Conservation (phyloP, 2,113 vertebrate genomes). For the Triplophysa tibetana region DNA sequence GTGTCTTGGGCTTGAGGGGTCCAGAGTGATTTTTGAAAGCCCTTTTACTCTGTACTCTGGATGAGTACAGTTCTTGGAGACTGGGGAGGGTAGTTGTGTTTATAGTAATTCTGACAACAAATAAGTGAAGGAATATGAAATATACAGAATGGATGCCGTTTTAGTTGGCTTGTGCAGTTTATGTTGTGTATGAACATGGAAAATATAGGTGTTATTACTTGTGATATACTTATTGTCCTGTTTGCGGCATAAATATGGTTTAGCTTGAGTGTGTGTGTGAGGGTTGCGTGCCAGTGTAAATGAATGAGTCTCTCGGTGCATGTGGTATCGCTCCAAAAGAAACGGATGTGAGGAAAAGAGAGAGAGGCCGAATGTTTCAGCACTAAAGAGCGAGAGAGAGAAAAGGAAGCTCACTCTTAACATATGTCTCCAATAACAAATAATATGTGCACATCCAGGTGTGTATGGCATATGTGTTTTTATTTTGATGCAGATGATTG, state of each 20-base stretch:
- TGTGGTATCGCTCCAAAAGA: conserved; percentile 55
- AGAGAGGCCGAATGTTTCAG: conserved; percentile 14
- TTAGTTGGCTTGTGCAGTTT: too few relatives aligned
- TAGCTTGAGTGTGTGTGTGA: conserved; percentile 25
- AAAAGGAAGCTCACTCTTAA: conserved; percentile 8
- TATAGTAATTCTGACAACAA: background rate
- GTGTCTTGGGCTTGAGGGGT: too few relatives aligned
- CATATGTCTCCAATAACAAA: conserved; percentile 24
- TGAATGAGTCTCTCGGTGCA: conserved; percentile 51
- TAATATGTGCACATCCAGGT: conserved; percentile 16
- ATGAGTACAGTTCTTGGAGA: too few relatives aligned
- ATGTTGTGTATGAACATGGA: background rate
- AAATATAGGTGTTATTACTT: too few relatives aligned
- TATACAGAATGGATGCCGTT: too few relatives aligned
- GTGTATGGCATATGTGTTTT: background rate
- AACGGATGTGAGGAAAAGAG: conserved; percentile 51
- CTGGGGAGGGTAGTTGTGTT: too few relatives aligned
- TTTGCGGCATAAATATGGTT: background rate
- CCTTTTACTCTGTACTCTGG: too few relatives aligned
- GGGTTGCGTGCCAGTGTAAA: conserved; percentile 41
- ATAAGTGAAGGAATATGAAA: too few relatives aligned
- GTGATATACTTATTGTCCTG: background rate
- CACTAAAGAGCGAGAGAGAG: background rate
- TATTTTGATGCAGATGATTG: background rate
- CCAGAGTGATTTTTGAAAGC: too few relatives aligned